Evolutionary conservation across 2,888 invertebrate species (phyloP), one percentile per base, ranked within the genome.

Genomic region (Epiblema foenella): DNA sequence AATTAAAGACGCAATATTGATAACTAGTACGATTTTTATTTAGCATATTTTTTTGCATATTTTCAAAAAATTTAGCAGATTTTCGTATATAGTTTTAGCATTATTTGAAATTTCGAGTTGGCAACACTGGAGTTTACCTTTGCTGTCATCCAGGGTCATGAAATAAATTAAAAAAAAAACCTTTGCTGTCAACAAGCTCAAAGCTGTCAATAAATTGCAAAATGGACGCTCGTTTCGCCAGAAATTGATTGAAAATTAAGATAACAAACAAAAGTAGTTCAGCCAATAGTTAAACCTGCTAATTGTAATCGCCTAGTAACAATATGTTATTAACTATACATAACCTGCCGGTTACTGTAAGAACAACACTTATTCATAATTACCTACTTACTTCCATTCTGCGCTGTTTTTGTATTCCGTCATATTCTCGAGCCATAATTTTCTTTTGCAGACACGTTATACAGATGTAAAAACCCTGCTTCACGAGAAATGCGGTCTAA

Each of bases 381-480:
- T 0, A 12, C 11, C 12, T 15, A 8, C 1, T 24, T 33, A 33
- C 12, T 17, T 5, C 0, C 11, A n/a, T 24, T 60, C 5, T 18
- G 17, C 18, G 4, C 18, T 15, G 12, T 17, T 24, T 10, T 60
- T 29, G 24, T 46, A 24, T 60, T 10, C 11, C 24, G 11, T 29
- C 17, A 11, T 8, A n/a, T 24, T 18, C 15, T 18, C 12, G 11
- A 29, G 11, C 3, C 15, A 8, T 37, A 37, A 2, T 56, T 46
- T 59, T 42, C 49, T 49, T 62, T 74, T 74, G 9, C 73, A 79
- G 86, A 78, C 73, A 9, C 77, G 78, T 33, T 85, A 83, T 56
- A 5, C n/a, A 1, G 84, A 86, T 49, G 74, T 87, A 2, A 86
- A 84, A 65, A 29, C 73, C 2, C 64, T 87, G 18, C 76, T 87